Conservation (phyloP, 1,140 invertebrate genomes). For the Charaxes varanes region DNA sequence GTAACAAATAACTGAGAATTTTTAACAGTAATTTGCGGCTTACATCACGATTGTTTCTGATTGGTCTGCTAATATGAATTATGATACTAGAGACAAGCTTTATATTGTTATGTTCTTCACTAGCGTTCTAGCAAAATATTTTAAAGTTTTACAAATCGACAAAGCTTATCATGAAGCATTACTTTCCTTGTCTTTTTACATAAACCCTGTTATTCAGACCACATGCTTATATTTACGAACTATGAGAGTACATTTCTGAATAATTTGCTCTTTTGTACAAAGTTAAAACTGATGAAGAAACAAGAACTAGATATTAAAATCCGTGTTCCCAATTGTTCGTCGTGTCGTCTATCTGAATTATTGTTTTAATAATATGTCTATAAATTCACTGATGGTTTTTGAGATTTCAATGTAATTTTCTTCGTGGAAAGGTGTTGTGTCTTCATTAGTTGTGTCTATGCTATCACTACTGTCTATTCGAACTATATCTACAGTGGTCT, state of each 20-base stretch:
- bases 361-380: too few relatives aligned
- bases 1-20: too few relatives aligned
- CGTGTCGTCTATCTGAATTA: conserved; percentile 1
- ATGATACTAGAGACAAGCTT: conserved; percentile 1
- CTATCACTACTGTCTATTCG: conserved; percentile 33
- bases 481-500: conserved; percentile 48
- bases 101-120: background rate
- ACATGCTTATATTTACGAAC: too few relatives aligned
- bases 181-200: conserved; percentile 1
- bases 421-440: conserved; percentile 14
- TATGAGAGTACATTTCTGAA: background rate
- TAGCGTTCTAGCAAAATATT: conserved; percentile 1
- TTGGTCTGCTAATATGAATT: too few relatives aligned
- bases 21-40: too few relatives aligned
- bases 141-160: background rate
- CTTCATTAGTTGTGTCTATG: conserved; percentile 26
- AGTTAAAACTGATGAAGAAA: conserved; percentile 21
- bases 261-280: conserved; percentile 1
- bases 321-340: too few relatives aligned
- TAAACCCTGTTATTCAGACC: conserved; percentile 16
- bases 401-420: conserved; percentile 16
- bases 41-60: too few relatives aligned
- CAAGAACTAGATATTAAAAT: conserved; percentile 5
- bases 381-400: too few relatives aligned
- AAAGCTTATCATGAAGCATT: conserved; percentile 8